Evolutionary conservation across 2,888 invertebrate genomes (phyloP).

Genomic region (Eupithecia inturbata): DNA sequence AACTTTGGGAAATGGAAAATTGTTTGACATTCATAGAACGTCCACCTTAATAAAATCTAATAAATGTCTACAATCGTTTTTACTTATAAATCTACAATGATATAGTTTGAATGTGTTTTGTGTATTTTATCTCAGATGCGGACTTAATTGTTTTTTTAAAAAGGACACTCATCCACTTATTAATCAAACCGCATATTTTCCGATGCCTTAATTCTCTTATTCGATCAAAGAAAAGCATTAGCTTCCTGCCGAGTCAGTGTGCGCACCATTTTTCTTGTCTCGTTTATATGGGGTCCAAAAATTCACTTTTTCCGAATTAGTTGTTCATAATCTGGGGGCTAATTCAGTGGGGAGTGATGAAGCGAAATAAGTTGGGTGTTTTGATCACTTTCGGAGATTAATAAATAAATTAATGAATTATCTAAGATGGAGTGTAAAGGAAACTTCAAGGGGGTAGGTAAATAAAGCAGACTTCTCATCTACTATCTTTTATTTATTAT

Average conservation of each 20-base stretch:
- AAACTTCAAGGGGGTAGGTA: not conserved
- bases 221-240: slow-evolving; percentile 64
- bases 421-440: not conserved
- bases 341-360: slow-evolving; percentile 72
- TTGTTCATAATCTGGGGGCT: slow-evolving; percentile 65
- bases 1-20: too few species aligned
- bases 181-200: slow-evolving; percentile 62
- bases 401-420: slow-evolving; percentile 2
- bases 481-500: too few species aligned
- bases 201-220: slow-evolving; percentile 69
- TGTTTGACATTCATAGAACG: too few species aligned
- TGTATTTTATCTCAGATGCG: not conserved
- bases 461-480: not conserved
- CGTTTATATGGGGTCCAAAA: slow-evolving; percentile 65
- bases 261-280: slow-evolving; percentile 72
- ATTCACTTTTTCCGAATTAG: slow-evolving; percentile 72
- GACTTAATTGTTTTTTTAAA: not conserved
- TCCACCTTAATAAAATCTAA: too few species aligned
- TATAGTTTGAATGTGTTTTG: not conserved
- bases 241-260: slow-evolving; percentile 70
- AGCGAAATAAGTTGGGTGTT: slow-evolving; percentile 55
- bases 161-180: slow-evolving; percentile 43
- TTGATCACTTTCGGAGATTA: slow-evolving; percentile 3
- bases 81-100: not conserved
- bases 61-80: too few species aligned